Evolutionary conservation across 2,888 invertebrate species (phyloP), one percentile per base, ranked within the genome.

Genomic region (Zele albiditarsus): DNA sequence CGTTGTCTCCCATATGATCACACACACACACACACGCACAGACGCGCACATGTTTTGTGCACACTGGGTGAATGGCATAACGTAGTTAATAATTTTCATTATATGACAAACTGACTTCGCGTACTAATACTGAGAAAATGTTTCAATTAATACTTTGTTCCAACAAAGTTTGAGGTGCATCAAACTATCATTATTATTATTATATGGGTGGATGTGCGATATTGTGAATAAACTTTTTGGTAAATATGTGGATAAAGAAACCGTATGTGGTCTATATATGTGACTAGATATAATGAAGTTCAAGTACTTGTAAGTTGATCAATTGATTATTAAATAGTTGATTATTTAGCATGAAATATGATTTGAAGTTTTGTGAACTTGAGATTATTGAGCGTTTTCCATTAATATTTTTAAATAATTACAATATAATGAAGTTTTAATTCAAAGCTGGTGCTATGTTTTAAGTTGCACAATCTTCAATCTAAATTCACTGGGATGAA

Each of bases 271-370:
- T 20, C 10, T 60, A 25, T 2, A 6, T 23, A 2, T 31, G 28
- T 31, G 2, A 16, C n/a, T 62, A 3, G n/a, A 27, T 14, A 31
- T 62, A 62, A 31, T 31, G 31, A n/a, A 62, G 62, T 62, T 60
- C 5, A 60, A 25, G 28, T 16, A 60, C 28, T 27, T 27, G 20
- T 23, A 25, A 14, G 28, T 25, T 62, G 46, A 46, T 46, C n/a
- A 62, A 62, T 62, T 27, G 31, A 62, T 31, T 62, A 31, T 62
- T 62, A 28, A 28, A n/a, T 31, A 31, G 62, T 28, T 28, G 62
- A 62, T 62, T 31, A 62, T 62, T 6, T 2, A 14, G 16, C 6
- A n/a, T n/a, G 2, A 1, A 46, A 3, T 16, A 1, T 1, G 2
- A n/a, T n/a, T 46, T 20, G n/a, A 31, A 63, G 33, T 63, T 20